Evolutionary conservation across 2,888 invertebrate species (phyloP).

Genomic region (Rhorus exstirpatorius): DNA sequence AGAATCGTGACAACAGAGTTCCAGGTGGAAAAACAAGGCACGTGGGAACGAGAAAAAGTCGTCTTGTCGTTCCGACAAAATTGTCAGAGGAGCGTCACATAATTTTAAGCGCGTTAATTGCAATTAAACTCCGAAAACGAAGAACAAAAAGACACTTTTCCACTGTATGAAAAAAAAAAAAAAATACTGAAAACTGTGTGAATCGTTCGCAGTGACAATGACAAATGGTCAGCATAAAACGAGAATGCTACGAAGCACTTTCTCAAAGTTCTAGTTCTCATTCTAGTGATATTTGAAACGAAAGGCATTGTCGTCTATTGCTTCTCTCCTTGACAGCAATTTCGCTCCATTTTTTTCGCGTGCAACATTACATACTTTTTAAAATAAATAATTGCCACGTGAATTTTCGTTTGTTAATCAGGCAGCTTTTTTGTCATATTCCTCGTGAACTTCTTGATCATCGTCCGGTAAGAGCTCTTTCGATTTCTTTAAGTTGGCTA

Average conservation of each 20-base stretch:
- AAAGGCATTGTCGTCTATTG: background rate
- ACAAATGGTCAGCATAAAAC: no score
- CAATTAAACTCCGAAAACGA: no score
- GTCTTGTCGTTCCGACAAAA: no score
- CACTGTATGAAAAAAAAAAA: no score
- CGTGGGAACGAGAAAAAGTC: background rate
- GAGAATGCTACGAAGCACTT: slow-evolving; percentile 39
- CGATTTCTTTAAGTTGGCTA: background rate
- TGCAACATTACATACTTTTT: background rate
- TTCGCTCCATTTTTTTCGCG: background rate
- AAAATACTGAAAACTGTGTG: no score
- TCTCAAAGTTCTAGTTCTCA: slow-evolving; percentile 38
- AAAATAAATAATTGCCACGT: background rate
- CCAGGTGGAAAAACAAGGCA: background rate
- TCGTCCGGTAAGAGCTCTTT: background rate
- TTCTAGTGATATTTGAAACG: slow-evolving; percentile 41
- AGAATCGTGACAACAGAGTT: no score
- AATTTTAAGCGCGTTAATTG: no score
- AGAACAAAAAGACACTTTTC: no score
- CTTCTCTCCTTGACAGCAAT: background rate
- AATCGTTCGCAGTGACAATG: no score
- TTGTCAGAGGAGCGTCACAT: no score
- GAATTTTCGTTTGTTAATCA: background rate
- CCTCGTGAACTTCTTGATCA: background rate
- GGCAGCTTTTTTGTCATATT: background rate